Base-by-base conservation (phyloP, 64 coral and sea anemone species). In the Stichodactyla helianthus region DNA sequence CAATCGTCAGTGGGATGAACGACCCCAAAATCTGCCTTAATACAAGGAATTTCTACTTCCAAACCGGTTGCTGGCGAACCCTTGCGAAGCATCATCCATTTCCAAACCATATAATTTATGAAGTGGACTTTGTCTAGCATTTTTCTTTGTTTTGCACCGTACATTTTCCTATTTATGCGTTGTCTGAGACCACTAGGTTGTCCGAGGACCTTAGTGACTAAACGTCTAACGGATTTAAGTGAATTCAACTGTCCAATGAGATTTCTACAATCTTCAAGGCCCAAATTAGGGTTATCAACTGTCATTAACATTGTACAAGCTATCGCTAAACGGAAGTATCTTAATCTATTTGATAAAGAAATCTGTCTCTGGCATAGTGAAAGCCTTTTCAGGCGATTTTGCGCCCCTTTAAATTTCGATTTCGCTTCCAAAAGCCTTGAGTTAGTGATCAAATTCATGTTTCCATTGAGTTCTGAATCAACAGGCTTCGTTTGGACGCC, bases 1-100 rank as follows among this genome's bases (percentile, higher is more conserved):
- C 83, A 84, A 6, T 82, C 83, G 61, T 84, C 83, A 9, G 15
- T 59, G 16, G 83, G 83, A 7, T 84, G 83, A 35, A 63, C 55
- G 7, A 6, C 16, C 4, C 83, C 83, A 17, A 60, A 20, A 63
- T 17, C 83, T 63, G 83, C 19, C n/a, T 44, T 16, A 15, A 84
- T 63, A 35, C 12, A 15, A 60, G 83, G 79, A 44, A 84, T 84
- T 13, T 54, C 83, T 18, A 84, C 16, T 18, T 55, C 55, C 16
- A 20, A 23, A 50, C 83, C 83, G 19, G 83, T 54, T 84, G 9
- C 55, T 84, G 59, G 53, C 53, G 6, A 4, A 27, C 50, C 14
- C 7, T 35, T 19, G 7, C 50, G 9, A 4, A 84, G 9, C 55
- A 84, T 60, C 27, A 84, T n/a, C 54, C 59, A 84, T 59, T 63